phyloP scores from a whole-genome alignment of 2,888 invertebrate genomes.

The Cephalotes varians region DNA sequence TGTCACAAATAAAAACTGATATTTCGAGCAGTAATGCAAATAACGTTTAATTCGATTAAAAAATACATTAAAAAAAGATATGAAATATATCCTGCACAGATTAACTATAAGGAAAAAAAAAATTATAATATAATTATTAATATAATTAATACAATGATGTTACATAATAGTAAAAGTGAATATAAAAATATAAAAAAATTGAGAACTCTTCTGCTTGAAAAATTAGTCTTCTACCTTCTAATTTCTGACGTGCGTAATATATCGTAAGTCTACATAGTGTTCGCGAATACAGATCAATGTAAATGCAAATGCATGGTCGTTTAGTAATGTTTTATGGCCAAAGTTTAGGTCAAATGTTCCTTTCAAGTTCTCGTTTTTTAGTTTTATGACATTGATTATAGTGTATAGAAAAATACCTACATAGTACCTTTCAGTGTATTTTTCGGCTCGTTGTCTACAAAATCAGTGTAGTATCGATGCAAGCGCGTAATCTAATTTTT shows the following conservation, averaged over 20 bases:
- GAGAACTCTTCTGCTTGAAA: not conserved
- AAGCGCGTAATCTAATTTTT: not conserved
- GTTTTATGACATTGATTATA: conserved; percentile 11
- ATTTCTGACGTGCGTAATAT: not conserved
- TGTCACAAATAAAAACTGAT: not conserved
- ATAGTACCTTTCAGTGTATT: not conserved
- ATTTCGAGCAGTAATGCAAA: not conserved
- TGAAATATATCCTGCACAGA: not conserved
- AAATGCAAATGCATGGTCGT: conserved; percentile 30
- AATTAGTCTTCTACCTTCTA: not conserved
- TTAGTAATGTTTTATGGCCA: conserved; percentile 5
- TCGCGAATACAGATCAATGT: conserved; percentile 2
- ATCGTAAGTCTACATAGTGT: not conserved
- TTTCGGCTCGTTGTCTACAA: not conserved
- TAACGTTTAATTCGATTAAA: not conserved
- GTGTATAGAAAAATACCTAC: not conserved
- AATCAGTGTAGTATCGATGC: not conserved
- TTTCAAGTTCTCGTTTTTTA: not conserved
- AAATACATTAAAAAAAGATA: not conserved
- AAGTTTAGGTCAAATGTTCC: conserved; percentile 1
- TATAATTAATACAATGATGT: not conserved
- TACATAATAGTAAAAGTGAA: not conserved
- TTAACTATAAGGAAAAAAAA: not conserved
- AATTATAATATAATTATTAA: not conserved
- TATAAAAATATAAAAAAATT: not conserved